phyloP scores from a whole-genome alignment of 2,113 vertebrate species.

The Saguinus imperator region DNA sequence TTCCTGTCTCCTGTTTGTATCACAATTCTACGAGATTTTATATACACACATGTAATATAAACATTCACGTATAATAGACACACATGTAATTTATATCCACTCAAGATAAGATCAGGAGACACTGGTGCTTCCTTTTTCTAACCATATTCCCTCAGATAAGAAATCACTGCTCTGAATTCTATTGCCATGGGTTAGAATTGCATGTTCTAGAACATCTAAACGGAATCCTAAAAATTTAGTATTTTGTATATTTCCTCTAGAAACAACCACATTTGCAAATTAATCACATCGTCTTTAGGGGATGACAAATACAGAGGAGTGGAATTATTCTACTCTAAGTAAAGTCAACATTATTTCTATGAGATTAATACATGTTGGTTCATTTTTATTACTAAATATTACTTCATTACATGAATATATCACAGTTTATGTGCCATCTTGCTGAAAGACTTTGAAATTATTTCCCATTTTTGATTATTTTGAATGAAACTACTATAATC shows the following conservation, averaged over 20 bases:
- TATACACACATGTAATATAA: not conserved
- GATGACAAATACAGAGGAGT: no score
- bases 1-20: no score
- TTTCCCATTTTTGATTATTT: not conserved
- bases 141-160: not conserved
- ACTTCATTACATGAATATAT: not conserved
- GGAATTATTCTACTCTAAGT: no score
- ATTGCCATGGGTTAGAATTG: not conserved
- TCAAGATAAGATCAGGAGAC: not conserved
- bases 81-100: not conserved
- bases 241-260: not conserved
- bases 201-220: not conserved
- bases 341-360: not conserved
- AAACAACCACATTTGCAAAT: no score
- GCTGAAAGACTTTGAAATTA: not conserved
- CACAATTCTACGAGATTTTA: not conserved
- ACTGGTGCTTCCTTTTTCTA: not conserved
- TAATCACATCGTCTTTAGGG: no score
- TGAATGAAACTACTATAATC: not conserved
- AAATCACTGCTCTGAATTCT: not conserved
- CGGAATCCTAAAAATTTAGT: not conserved
- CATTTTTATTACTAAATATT: slow-evolving; percentile 6
- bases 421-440: not conserved
- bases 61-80: not conserved
- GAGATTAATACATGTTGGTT: not conserved